Evolutionary conservation across 2,888 invertebrate genomes (phyloP).

Genomic region (Phragmatobia fuliginosa): DNA sequence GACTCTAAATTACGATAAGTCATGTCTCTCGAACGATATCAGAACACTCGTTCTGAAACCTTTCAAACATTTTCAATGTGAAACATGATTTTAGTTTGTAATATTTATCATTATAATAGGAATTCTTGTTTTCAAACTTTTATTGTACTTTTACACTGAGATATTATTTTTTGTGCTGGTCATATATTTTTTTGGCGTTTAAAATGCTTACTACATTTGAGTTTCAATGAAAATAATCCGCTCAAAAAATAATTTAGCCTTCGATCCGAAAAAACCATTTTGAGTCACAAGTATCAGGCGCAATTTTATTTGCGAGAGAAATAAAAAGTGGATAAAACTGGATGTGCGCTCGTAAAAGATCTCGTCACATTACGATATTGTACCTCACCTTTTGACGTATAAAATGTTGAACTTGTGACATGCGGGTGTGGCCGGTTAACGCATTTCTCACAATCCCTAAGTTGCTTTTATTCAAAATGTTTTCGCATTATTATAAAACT

Average conservation of each 20-base stretch:
- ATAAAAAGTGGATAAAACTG: constrained; percentile 66
- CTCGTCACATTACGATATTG: constrained; percentile 66
- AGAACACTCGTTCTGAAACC: constrained; percentile 79
- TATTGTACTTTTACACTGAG: neutral
- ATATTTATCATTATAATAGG: constrained; percentile 64
- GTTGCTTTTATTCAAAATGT: constrained; percentile 30
- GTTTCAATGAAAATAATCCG: constrained; percentile 24
- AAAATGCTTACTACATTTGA: neutral
- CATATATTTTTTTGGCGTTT: neutral
- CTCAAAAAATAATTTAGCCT: constrained; percentile 55
- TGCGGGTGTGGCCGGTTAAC: constrained; percentile 45
- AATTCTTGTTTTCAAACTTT: constrained; percentile 25
- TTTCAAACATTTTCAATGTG: constrained; percentile 72
- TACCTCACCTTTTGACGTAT: constrained; percentile 63
- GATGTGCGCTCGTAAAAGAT: constrained; percentile 68
- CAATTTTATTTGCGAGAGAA: constrained; percentile 63
- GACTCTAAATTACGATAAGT: constrained; percentile 85
- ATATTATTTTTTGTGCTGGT: neutral
- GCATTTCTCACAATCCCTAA: constrained; percentile 21
- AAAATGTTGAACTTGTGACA: constrained; percentile 59
- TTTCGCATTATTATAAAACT: constrained; percentile 6
- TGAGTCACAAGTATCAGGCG: constrained; percentile 53
- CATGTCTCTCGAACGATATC: constrained; percentile 79
- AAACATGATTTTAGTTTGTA: constrained; percentile 75
- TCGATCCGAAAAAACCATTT: constrained; percentile 57